Conservation (phyloP, 2,113 vertebrate species). For the Prunella himalayana region DNA sequence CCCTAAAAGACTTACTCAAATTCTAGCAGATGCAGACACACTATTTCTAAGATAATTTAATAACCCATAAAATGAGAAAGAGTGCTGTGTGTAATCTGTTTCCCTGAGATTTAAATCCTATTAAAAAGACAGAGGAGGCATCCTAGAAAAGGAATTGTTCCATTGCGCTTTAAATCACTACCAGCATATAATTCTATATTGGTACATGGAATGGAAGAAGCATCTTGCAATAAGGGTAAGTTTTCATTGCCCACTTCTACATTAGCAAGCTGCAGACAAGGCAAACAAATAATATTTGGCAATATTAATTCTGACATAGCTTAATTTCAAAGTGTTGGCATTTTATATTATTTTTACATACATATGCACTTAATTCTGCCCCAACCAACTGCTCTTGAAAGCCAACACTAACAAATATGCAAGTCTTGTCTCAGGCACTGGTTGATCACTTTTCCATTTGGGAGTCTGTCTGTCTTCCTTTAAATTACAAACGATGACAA, state of each 20-base stretch:
- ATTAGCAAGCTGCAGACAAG: not conserved
- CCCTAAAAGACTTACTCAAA: not conserved
- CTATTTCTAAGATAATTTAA: not conserved
- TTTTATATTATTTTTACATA: not conserved
- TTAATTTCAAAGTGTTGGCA: not conserved
- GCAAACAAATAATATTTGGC: not conserved
- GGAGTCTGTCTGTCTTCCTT: not conserved
- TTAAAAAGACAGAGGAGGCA: not conserved
- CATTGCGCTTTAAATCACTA: not conserved
- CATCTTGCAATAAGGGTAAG: not conserved
- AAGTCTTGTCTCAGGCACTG: not conserved
- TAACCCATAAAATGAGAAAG: not conserved
- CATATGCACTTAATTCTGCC: not conserved
- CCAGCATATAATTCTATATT: not conserved
- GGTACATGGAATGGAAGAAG: not conserved
- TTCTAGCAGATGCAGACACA: not conserved
- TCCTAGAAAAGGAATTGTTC: not conserved
- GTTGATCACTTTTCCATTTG: not conserved
- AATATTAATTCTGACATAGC: not conserved
- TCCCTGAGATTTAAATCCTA: not conserved
- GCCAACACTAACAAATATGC: not conserved
- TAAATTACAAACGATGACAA: not conserved
- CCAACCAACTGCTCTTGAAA: not conserved
- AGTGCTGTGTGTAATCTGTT: not conserved
- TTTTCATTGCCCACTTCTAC: not conserved